Conservation (phyloP, 2,888 invertebrate genomes). For the Drosophila mimica region DNA sequence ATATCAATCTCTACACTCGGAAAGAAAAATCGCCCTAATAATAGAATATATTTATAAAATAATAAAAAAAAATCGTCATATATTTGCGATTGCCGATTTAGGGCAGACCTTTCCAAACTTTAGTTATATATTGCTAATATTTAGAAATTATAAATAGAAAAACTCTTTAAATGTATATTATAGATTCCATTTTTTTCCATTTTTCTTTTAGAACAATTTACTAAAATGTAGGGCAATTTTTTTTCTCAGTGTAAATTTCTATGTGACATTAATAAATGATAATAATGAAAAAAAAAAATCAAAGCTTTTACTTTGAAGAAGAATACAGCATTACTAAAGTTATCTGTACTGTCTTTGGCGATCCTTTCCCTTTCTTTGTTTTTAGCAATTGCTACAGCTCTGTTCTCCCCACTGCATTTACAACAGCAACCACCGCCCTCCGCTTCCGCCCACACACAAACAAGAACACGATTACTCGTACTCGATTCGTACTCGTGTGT, state of each 20-base stretch:
- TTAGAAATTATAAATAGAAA: too few relatives aligned
- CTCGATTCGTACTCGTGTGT: slow-evolving; percentile 23
- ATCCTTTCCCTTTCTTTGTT: slow-evolving; percentile 36
- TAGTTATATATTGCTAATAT: too few relatives aligned
- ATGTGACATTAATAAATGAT: slow-evolving; percentile 23
- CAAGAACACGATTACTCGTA: slow-evolving; percentile 20
- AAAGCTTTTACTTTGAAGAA: neutral
- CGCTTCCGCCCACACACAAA: slow-evolving; percentile 25
- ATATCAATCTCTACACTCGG: slow-evolving; percentile 6
- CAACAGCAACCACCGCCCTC: slow-evolving; percentile 31
- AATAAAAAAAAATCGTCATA: too few relatives aligned
- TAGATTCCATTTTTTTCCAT: too few relatives aligned
- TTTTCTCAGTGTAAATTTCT: slow-evolving; percentile 1
- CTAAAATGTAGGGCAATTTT: neutral
- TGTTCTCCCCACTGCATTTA: slow-evolving; percentile 15
- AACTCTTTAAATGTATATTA: too few relatives aligned
- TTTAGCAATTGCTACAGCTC: slow-evolving; percentile 22
- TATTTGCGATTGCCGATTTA: too few relatives aligned
- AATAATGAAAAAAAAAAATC: neutral
- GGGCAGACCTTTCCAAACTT: too few relatives aligned
- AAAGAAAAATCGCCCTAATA: neutral
- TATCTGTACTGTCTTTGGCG: slow-evolving; percentile 28
- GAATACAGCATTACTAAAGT: slow-evolving; percentile 36
- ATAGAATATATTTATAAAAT: too few relatives aligned
- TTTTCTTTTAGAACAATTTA: neutral